phyloP scores from a whole-genome alignment of 2,113 vertebrate genomes.

The Melanerpes formicivorus region DNA sequence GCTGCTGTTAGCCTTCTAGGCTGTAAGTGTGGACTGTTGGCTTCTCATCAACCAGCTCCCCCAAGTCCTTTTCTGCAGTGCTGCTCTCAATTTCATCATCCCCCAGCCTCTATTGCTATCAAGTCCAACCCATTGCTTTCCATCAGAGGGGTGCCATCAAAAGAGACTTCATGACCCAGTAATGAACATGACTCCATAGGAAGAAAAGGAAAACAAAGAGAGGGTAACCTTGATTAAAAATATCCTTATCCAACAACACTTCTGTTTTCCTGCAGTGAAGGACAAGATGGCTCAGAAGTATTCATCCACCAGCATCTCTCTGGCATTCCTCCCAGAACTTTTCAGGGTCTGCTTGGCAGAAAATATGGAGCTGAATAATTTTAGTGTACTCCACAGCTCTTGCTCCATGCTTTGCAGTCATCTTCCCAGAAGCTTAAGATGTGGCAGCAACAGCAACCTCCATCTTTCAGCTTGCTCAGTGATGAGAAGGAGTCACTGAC shows the following conservation, averaged over 20 bases:
- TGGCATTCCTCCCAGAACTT: conserved; percentile 63
- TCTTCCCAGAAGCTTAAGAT: background rate
- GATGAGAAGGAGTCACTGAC: background rate
- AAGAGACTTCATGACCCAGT: background rate
- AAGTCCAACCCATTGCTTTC: background rate
- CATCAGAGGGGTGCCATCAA: background rate
- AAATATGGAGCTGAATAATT: conserved; percentile 35
- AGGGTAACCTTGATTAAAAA: background rate
- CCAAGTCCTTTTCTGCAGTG: too few relatives aligned
- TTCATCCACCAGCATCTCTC: background rate
- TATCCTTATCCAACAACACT: background rate
- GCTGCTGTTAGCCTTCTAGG: too few relatives aligned
- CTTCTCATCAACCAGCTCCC: too few relatives aligned
- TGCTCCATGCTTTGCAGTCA: background rate
- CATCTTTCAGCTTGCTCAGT: background rate
- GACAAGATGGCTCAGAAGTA: conserved; percentile 15
- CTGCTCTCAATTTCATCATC: too few relatives aligned
- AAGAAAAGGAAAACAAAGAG: background rate
- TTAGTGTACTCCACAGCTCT: background rate
- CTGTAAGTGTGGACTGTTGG: too few relatives aligned
- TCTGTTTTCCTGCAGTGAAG: conserved; percentile 25
- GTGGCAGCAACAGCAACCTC: background rate
- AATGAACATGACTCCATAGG: too few relatives aligned
- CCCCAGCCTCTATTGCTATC: too few relatives aligned
- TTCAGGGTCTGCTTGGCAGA: conserved; percentile 20